A percentile compares a stretch with the other conserved stretches of the same genome.
phyloP scores from a whole-genome alignment of 1,140 invertebrate genomes.

The Dryas iulia region DNA sequence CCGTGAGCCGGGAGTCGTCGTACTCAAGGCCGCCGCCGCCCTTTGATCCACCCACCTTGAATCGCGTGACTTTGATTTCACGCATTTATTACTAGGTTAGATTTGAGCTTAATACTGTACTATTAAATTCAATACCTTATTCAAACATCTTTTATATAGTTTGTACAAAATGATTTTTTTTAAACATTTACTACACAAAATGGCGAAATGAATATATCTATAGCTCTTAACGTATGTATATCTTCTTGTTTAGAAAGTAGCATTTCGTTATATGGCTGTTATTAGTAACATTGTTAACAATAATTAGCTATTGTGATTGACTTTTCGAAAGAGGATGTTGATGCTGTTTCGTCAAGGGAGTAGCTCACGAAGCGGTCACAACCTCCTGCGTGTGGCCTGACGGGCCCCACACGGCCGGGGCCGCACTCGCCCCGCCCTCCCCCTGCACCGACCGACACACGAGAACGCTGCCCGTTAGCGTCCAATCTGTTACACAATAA shows the following conservation, averaged over 20 bases:
- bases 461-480: slow-evolving; percentile 73
- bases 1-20: slow-evolving; percentile 77
- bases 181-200: background rate
- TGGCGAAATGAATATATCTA: background rate
- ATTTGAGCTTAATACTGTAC: slow-evolving; percentile 11
- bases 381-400: slow-evolving; percentile 77
- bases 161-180: background rate
- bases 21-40: slow-evolving; percentile 76
- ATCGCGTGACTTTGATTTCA: slow-evolving; percentile 74
- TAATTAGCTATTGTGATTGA: background rate
- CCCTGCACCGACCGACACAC: slow-evolving; percentile 72
- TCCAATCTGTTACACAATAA: slow-evolving; percentile 77
- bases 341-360: slow-evolving; percentile 73
- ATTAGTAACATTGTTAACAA: background rate
- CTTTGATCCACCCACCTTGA: slow-evolving; percentile 79
- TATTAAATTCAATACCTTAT: background rate
- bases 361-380: slow-evolving; percentile 74
- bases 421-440: slow-evolving; percentile 77
- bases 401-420: slow-evolving; percentile 75
- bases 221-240: background rate
- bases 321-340: slow-evolving; percentile 41
- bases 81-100: slow-evolving; percentile 57
- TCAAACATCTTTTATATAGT: background rate
- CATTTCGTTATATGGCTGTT: background rate
- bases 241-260: background rate